These are phyloP conservation scores for Phrynosoma blainvillii DNA, from an alignment of 2,113 vertebrate genomes.

Conservation along the genomic window DNA sequence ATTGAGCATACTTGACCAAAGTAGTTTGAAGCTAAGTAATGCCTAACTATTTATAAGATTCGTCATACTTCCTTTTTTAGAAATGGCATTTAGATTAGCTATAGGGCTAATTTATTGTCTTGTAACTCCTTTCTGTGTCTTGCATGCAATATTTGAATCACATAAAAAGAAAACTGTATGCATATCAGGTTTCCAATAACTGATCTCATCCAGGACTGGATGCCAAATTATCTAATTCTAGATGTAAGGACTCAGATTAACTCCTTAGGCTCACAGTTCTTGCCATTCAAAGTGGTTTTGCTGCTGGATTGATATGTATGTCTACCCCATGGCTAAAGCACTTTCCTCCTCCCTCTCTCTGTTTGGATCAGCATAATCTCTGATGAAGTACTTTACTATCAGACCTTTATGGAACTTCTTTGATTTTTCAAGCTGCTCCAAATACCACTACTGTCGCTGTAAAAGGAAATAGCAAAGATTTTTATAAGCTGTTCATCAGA, in stretches of 20 bases:
- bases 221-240: constrained; percentile 34
- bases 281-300: neutral
- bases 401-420: constrained; percentile 21
- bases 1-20: constrained; percentile 71
- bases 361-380: constrained; percentile 29
- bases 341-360: neutral
- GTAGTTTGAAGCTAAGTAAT: constrained; percentile 67
- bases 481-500: constrained; percentile 19
- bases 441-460: constrained; percentile 19
- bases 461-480: constrained; percentile 15
- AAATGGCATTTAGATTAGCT: constrained; percentile 66
- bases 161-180: constrained; percentile 30
- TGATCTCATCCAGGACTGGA: constrained; percentile 30
- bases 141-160: neutral
- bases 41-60: constrained; percentile 59
- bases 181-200: constrained; percentile 34
- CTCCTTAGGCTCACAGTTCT: neutral
- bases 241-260: constrained; percentile 7
- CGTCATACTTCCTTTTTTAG: constrained; percentile 62
- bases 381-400: constrained; percentile 28
- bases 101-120: constrained; percentile 53
- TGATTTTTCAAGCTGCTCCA: constrained; percentile 19
- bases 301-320: neutral
- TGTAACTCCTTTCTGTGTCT: constrained; percentile 27
- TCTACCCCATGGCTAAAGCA: constrained; percentile 9